These are phyloP conservation scores for Tricholaema leucomelas DNA, from an alignment of 2,113 vertebrate genomes.

Conservation along the genomic window DNA sequence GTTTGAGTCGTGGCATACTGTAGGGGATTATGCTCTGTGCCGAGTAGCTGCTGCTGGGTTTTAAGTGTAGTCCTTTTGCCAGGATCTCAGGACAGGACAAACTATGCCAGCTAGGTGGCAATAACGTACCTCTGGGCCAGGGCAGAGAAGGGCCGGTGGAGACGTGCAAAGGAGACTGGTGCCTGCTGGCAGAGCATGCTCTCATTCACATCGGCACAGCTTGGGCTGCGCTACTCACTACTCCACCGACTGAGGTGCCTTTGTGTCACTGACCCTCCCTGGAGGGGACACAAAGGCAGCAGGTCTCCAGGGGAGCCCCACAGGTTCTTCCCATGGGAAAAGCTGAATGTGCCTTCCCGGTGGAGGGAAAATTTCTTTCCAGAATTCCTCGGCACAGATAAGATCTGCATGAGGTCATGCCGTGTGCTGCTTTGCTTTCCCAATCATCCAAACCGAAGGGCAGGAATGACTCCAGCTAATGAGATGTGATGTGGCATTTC, in stretches of 20 bases:
- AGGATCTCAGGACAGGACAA: not conserved
- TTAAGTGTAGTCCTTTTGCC: not conserved
- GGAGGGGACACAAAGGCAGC: not conserved
- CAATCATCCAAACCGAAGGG: not conserved
- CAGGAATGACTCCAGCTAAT: conserved; percentile 16
- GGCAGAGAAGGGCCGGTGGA: not conserved
- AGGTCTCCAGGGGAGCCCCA: not conserved
- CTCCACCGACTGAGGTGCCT: not conserved
- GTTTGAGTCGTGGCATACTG: not conserved
- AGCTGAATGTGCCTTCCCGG: not conserved
- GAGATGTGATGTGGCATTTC: not conserved
- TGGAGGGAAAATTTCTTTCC: not conserved
- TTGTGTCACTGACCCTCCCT: not conserved
- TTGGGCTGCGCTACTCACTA: not conserved
- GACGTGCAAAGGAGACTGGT: not conserved
- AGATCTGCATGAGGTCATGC: conserved; percentile 45
- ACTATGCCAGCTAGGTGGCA: not conserved
- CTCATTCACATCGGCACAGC: fast-evolving
- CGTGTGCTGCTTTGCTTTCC: conserved; percentile 20
- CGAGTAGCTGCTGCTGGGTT: not conserved
- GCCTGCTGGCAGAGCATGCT: not conserved
- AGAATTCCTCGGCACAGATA: conserved; percentile 26
- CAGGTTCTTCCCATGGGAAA: not conserved
- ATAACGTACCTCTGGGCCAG: not conserved
- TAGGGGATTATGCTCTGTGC: not conserved